Evolutionary conservation across 2,888 invertebrate species (phyloP).

Genomic region (Monopis laevigella): DNA sequence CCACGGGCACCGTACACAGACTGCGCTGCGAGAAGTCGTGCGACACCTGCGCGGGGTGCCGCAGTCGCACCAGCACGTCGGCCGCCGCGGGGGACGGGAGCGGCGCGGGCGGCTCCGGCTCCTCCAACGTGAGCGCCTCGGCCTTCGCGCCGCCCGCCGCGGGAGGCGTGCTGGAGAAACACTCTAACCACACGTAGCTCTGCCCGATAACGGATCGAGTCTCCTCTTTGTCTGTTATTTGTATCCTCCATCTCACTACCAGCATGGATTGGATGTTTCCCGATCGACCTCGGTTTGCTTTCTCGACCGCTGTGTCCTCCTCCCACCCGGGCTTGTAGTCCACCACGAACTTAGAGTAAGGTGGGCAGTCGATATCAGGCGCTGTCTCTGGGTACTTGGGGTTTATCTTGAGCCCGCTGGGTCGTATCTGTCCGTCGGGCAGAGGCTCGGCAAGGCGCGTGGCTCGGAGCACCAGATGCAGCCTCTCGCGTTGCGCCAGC

Average conservation of each 20-base stretch:
- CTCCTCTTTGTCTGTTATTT: slow-evolving; percentile 60
- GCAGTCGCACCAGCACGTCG: slow-evolving; percentile 65
- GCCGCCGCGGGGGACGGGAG: slow-evolving; percentile 49
- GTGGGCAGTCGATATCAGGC: slow-evolving; percentile 29
- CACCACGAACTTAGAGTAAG: slow-evolving; percentile 41
- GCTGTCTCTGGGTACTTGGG: slow-evolving; percentile 29
- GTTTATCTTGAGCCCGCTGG: slow-evolving; percentile 39
- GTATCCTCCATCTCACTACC: slow-evolving; percentile 63
- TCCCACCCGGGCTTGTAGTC: slow-evolving; percentile 34
- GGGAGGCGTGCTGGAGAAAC: slow-evolving; percentile 62
- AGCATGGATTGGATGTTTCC: slow-evolving; percentile 55
- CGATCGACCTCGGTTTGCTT: slow-evolving; percentile 10
- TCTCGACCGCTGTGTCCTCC: slow-evolving; percentile 26
- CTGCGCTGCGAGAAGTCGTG: slow-evolving; percentile 71
- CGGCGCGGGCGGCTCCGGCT: slow-evolving; percentile 32
- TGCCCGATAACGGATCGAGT: slow-evolving; percentile 72
- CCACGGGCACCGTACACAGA: slow-evolving; percentile 75
- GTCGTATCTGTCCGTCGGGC: slow-evolving; percentile 34
- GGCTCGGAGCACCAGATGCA: slow-evolving; percentile 48
- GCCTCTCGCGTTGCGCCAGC: slow-evolving; percentile 41
- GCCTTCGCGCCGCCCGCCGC: slow-evolving; percentile 34
- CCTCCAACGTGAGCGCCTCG: slow-evolving; percentile 42
- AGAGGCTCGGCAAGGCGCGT: slow-evolving; percentile 30
- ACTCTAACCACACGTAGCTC: slow-evolving; percentile 72
- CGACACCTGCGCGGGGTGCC: slow-evolving; percentile 62